Conservation (phyloP, 2,797 vertebrate genomes). For the Lepus oiostolus region DNA sequence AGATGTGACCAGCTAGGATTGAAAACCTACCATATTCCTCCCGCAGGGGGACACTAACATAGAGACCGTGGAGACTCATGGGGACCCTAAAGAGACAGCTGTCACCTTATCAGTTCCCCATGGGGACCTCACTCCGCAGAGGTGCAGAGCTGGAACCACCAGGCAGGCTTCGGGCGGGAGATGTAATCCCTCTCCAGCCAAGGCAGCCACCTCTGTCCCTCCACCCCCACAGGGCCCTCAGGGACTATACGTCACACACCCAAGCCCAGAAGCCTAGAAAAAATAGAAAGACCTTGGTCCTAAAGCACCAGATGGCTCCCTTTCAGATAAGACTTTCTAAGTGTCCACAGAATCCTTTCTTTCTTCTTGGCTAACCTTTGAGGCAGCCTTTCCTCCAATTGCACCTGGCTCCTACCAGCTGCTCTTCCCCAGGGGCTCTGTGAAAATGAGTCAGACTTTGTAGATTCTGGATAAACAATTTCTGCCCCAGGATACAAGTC, state of each 20-base stretch:
- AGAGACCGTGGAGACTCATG: neutral
- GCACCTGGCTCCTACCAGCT: neutral
- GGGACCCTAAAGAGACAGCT: conserved; percentile 22
- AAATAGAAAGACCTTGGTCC: conserved; percentile 10
- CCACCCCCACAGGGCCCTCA: neutral
- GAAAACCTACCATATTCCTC: conserved; percentile 60
- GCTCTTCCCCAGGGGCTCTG: neutral
- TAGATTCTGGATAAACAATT: neutral
- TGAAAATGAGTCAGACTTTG: conserved; percentile 40
- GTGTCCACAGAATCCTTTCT: conserved; percentile 46
- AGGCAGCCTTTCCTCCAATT: neutral
- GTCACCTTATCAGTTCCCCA: neutral
- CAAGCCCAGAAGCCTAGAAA: neutral
- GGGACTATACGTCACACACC: neutral
- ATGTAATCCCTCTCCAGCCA: neutral
- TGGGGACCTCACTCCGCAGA: neutral
- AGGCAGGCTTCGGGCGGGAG: neutral
- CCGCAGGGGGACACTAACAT: neutral
- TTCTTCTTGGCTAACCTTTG: conserved; percentile 51
- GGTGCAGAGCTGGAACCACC: neutral
- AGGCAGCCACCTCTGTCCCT: neutral
- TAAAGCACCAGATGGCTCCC: conserved; percentile 68
- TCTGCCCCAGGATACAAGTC: neutral
- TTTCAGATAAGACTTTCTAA: conserved; percentile 40
- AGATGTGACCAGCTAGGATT: conserved; percentile 71